phyloP scores from a whole-genome alignment of 2,797 vertebrate genomes.

The Protonibea diacanthus region DNA sequence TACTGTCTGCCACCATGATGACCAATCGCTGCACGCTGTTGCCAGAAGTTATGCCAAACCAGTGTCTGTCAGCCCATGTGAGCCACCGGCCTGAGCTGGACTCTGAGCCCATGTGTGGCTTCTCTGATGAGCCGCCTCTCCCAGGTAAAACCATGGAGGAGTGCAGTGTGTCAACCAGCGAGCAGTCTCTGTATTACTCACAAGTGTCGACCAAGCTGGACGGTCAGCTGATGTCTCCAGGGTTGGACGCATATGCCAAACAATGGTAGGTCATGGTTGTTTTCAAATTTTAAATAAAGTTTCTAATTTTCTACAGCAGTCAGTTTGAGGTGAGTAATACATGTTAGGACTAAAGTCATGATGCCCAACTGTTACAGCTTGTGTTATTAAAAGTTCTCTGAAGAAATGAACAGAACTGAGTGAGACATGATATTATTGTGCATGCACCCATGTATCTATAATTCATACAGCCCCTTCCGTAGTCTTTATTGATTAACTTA shows the following conservation, averaged over 20 bases:
- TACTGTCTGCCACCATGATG: slow-evolving; percentile 17
- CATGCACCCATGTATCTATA: no score
- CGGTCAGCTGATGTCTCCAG: slow-evolving; percentile 8
- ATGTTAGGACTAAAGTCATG: neutral
- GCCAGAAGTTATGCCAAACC: slow-evolving; percentile 30
- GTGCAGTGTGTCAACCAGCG: slow-evolving; percentile 1
- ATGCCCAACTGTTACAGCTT: neutral
- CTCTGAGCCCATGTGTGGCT: neutral
- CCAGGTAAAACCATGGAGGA: slow-evolving; percentile 41
- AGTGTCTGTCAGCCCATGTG: slow-evolving; percentile 5
- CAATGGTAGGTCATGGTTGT: slow-evolving; percentile 22
- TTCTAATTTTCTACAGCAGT: neutral
- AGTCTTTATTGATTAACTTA: neutral
- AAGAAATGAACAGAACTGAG: neutral
- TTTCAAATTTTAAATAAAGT: neutral
- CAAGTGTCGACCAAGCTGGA: slow-evolving; percentile 17
- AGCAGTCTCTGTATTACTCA: slow-evolving; percentile 18
- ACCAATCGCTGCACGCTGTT: slow-evolving; percentile 18
- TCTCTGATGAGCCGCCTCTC: slow-evolving; percentile 32
- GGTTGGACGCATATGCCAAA: slow-evolving; percentile 22
- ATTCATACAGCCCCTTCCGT: neutral
- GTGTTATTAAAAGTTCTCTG: no score
- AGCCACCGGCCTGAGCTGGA: slow-evolving; percentile 1
- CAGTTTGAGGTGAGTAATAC: neutral
- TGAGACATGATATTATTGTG: neutral